Evolutionary conservation across 2,113 vertebrate genomes (phyloP).

Genomic region (Salvelinus alpinus): DNA sequence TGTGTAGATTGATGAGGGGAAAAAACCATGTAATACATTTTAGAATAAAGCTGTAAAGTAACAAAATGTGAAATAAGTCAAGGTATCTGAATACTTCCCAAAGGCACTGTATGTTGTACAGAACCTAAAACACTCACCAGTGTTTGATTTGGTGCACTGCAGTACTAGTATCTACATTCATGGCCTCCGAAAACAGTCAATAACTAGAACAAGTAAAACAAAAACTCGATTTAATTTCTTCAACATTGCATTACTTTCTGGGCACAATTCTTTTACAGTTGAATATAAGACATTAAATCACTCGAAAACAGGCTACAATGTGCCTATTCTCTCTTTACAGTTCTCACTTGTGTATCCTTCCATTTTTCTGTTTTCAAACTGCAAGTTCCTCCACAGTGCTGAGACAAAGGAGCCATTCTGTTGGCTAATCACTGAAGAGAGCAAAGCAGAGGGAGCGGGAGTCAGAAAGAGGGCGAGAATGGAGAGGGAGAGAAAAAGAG

Average conservation of each 20-base stretch:
- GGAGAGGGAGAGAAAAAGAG: background rate
- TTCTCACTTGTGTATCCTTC: background rate
- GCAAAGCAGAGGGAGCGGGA: background rate
- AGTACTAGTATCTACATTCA: background rate
- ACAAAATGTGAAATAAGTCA: too few species aligned
- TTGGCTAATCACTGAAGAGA: conserved; percentile 3
- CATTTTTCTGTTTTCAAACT: conserved; percentile 26
- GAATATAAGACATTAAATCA: too few species aligned
- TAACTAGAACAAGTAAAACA: background rate
- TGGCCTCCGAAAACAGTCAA: background rate
- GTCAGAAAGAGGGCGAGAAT: background rate
- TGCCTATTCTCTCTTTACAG: background rate
- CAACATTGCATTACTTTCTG: background rate
- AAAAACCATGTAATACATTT: too few species aligned
- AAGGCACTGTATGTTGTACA: too few species aligned
- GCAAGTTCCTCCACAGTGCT: conserved; percentile 20
- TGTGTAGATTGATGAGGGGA: too few species aligned
- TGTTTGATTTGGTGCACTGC: background rate
- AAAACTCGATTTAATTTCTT: too few species aligned
- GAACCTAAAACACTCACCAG: too few species aligned
- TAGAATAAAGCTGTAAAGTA: too few species aligned
- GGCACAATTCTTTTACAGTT: too few species aligned
- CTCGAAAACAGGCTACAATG: background rate
- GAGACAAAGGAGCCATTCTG: conserved; percentile 59
- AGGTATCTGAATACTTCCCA: too few species aligned